Conservation (phyloP, 2,888 invertebrate species). For the Pristionchus entomophagus region DNA sequence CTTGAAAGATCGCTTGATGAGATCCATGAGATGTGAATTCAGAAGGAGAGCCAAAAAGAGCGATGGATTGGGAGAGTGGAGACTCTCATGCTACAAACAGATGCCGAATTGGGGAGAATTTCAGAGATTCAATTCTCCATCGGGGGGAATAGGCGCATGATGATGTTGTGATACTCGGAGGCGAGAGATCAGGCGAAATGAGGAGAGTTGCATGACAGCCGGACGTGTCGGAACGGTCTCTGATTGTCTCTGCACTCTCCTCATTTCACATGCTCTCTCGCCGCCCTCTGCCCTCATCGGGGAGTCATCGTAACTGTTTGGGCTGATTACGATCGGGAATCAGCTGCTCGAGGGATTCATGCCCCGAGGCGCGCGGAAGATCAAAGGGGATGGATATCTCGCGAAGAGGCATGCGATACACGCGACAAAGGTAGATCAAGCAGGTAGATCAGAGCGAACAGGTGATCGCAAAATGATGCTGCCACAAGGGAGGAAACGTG, state of each 20-base stretch:
- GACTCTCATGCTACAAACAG: constrained; percentile 8
- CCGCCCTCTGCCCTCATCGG: background rate
- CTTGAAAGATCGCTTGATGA: constrained; percentile 2
- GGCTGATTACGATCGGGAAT: constrained; percentile 6
- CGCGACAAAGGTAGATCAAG: too few species aligned
- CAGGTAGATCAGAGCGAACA: background rate
- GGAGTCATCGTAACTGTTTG: background rate
- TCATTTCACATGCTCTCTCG: background rate
- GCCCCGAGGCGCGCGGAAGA: background rate
- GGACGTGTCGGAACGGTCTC: background rate
- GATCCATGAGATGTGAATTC: too few species aligned
- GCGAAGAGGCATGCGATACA: background rate
- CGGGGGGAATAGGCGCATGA: background rate
- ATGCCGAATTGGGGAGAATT: background rate
- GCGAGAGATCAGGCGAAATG: too few species aligned
- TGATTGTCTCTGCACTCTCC: background rate
- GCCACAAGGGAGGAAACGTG: background rate
- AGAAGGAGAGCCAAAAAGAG: background rate
- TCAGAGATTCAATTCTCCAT: background rate
- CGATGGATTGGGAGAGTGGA: background rate
- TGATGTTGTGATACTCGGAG: background rate
- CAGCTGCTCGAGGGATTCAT: constrained; percentile 21
- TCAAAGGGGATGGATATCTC: background rate
- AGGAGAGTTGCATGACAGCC: background rate
- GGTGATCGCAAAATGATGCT: background rate